A percentile compares a stretch with the other conserved stretches of the same genome.
Conservation (phyloP, 2,797 vertebrate species). For the Rhabdophis nuchalis region DNA sequence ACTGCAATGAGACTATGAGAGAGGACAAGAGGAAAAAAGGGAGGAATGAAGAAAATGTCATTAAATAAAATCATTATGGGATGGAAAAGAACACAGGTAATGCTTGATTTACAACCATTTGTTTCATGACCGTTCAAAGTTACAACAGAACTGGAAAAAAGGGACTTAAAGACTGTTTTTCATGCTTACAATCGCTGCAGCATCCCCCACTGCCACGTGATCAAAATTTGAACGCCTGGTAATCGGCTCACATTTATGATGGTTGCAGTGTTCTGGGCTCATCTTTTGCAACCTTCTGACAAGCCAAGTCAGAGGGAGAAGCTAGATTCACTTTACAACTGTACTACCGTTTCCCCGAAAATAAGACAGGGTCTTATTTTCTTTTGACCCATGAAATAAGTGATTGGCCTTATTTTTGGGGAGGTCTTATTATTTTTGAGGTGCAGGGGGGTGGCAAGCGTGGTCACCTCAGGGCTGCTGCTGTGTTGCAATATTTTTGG, state of each 20-base stretch:
- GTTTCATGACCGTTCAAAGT: neutral
- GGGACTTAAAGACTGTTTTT: neutral
- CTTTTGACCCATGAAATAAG: no score
- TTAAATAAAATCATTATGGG: neutral
- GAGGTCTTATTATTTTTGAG: no score
- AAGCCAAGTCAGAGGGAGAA: no score
- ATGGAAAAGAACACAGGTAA: neutral
- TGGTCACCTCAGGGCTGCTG: no score
- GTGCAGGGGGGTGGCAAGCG: no score
- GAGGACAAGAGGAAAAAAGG: neutral
- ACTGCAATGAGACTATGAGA: neutral
- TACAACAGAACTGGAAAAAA: neutral
- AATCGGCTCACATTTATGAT: neutral
- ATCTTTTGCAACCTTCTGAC: neutral
- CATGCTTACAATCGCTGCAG: neutral
- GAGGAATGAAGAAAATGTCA: neutral
- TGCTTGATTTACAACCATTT: neutral
- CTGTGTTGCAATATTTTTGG: no score
- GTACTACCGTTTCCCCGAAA: no score
- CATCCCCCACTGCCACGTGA: rapidly evolving
- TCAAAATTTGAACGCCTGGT: neutral
- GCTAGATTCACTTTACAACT: no score
- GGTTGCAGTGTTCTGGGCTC: neutral
- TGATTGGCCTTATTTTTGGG: no score
- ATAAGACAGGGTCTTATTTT: no score